A percentile compares a stretch with the other conserved stretches of the same genome.
These are phyloP conservation scores for Formica exsecta DNA, from an alignment of 1,140 invertebrate species.

Conservation along the genomic window DNA sequence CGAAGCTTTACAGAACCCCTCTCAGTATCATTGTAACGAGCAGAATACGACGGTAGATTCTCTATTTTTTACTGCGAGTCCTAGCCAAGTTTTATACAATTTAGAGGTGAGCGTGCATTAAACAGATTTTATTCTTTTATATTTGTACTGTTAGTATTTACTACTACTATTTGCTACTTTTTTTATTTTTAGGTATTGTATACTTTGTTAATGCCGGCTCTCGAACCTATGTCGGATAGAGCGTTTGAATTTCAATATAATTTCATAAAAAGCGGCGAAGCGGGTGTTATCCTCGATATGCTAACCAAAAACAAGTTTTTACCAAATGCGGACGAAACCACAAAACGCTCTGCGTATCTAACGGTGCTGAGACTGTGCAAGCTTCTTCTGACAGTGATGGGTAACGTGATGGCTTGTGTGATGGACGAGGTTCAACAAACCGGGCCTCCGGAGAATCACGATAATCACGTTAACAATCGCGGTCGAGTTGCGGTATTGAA, in stretches of 20 bases:
- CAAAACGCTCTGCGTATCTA: slow-evolving; percentile 94
- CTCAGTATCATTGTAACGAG: slow-evolving; percentile 79
- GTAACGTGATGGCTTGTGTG: slow-evolving; percentile 91
- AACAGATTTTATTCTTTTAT: background rate
- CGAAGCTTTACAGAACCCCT: slow-evolving; percentile 77
- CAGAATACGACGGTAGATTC: slow-evolving; percentile 89
- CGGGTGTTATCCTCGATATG: slow-evolving; percentile 93
- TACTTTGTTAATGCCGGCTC: slow-evolving; percentile 96
- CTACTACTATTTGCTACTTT: too few species aligned
- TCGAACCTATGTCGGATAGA: slow-evolving; percentile 93
- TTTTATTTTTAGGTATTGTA: slow-evolving; percentile 92
- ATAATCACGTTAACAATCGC: slow-evolving; percentile 83
- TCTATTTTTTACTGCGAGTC: slow-evolving; percentile 91
- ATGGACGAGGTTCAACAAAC: slow-evolving; percentile 86
- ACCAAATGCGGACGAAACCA: slow-evolving; percentile 92
- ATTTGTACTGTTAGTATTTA: background rate
- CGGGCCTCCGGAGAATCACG: slow-evolving; percentile 79
- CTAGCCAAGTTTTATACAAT: slow-evolving; percentile 93
- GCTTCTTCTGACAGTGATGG: slow-evolving; percentile 94
- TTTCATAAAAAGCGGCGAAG: slow-evolving; percentile 95
- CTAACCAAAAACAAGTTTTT: slow-evolving; percentile 95
- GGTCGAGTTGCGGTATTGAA: slow-evolving; percentile 88
- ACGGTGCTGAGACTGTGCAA: slow-evolving; percentile 96
- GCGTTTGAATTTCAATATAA: slow-evolving; percentile 95
- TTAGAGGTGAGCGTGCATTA: slow-evolving; percentile 86